Evolutionary conservation across 2,113 vertebrate genomes (phyloP).

Genomic region (Microtus oregoni): DNA sequence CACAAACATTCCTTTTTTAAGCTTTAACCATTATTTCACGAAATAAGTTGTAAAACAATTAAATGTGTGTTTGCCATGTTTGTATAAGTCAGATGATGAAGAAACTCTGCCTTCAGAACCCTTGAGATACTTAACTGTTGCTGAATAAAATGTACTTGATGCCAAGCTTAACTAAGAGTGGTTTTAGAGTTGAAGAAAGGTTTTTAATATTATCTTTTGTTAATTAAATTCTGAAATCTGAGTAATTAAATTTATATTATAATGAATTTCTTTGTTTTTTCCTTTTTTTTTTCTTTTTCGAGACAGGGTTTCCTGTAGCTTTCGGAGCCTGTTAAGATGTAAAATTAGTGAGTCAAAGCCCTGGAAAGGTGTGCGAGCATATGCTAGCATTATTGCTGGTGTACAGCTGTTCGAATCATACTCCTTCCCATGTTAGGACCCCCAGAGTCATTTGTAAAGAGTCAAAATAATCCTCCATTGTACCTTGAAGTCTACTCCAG

Average conservation of each 20-base stretch:
- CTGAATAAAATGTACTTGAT: slow-evolving; percentile 29
- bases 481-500: not conserved
- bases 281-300: no score
- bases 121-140: slow-evolving; percentile 25
- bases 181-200: not conserved
- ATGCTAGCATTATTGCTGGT: not conserved
- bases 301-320: no score
- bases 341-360: not conserved
- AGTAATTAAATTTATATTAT: slow-evolving; percentile 6
- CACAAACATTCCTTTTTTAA: slow-evolving; percentile 1
- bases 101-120: slow-evolving; percentile 8
- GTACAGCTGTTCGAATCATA: not conserved
- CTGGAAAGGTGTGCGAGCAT: not conserved
- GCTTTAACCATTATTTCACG: not conserved
- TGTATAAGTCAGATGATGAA: slow-evolving; percentile 7
- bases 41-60: slow-evolving; percentile 56
- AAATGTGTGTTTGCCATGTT: slow-evolving; percentile 16
- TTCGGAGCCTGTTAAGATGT: no score
- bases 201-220: not conserved
- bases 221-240: slow-evolving; percentile 35
- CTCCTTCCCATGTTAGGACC: not conserved
- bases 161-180: not conserved
- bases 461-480: not conserved
- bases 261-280: not conserved
- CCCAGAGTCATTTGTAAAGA: not conserved